Evolutionary conservation across 2,113 vertebrate genomes (phyloP), one percentile per base, ranked within the genome.

Genomic region (Ursus arctos): DNA sequence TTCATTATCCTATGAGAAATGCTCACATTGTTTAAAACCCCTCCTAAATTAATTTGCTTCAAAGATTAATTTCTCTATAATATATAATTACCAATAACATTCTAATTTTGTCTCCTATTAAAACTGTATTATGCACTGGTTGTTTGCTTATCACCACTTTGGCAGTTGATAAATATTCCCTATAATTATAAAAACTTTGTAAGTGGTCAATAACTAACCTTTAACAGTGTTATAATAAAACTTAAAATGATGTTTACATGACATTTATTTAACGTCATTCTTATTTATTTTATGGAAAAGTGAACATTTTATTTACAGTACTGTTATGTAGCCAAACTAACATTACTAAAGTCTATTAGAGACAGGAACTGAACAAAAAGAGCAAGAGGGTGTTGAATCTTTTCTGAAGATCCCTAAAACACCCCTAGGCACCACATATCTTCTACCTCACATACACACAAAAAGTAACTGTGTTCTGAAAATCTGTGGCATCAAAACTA

Each of bases 31-130:
- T 40, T 65, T 69, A 77, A 88, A 93, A 65, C 28, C 4, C 49
- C 28, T 93, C 19, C 79, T 84, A 93, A 93, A 84, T 89, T 89
- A 88, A 61, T 61, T 6, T 85, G 51, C 51, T n/a, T 71, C 80
- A 85, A 85, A 90, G 28, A 63, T 94, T 79, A 71, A 61, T 86
- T 91, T 85, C 80, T 67, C 49, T 80, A 47, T 69, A 18, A 89
- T 22, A 79, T 43, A 43, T 59, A 79, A 84, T 79, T 94, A 71
- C 26, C 80, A 89, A 18, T 79, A 84, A 87, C 33, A 83, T 53
- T 86, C 11, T 43, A 51, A 72, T 81, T 33, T 91, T 81, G 82
- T 65, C n/a, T 94, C 53, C 65, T 72, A 81, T 55, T 90, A 86
- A 67, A 57, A 76, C n/a, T 43, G 12, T 94, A 65, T 57, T 49